Conservation (phyloP, 2,888 invertebrate genomes). For the Pseudanteris insignis region DNA sequence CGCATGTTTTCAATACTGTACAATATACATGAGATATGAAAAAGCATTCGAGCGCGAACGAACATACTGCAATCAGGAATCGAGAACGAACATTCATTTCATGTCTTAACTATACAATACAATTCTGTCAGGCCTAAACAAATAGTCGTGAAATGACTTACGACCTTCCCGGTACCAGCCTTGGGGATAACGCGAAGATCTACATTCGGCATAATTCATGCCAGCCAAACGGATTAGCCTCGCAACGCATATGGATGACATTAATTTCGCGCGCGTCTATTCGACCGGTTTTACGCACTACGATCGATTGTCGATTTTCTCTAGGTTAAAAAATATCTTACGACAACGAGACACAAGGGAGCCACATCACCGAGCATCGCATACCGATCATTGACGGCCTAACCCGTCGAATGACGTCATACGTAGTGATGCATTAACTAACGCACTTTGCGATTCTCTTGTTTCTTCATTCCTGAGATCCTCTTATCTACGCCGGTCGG, state of each 20-base stretch:
- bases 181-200: conserved; percentile 6
- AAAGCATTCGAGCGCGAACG: conserved; percentile 7
- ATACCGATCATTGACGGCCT: no score
- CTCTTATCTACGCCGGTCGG: conserved; percentile 23
- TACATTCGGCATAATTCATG: conserved; percentile 26
- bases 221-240: conserved; percentile 29
- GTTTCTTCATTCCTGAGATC: conserved; percentile 30
- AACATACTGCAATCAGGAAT: conserved; percentile 7
- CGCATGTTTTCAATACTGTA: no score
- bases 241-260: conserved; percentile 29
- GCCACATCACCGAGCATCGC: no score
- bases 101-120: conserved; percentile 3
- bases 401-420: conserved; percentile 41
- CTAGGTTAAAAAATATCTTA: no score
- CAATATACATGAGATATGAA: no score
- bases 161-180: conserved; percentile 1
- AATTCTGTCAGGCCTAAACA: conserved; percentile 3
- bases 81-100: background rate
- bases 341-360: no score
- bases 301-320: conserved; percentile 45
- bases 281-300: conserved; percentile 34
- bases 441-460: conserved; percentile 22
- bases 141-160: conserved; percentile 10
- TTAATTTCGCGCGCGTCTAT: conserved; percentile 38
- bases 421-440: conserved; percentile 36